These are phyloP conservation scores for Aleiodes sp. DNA, from an alignment of 1,140 invertebrate species.

Conservation along the genomic window DNA sequence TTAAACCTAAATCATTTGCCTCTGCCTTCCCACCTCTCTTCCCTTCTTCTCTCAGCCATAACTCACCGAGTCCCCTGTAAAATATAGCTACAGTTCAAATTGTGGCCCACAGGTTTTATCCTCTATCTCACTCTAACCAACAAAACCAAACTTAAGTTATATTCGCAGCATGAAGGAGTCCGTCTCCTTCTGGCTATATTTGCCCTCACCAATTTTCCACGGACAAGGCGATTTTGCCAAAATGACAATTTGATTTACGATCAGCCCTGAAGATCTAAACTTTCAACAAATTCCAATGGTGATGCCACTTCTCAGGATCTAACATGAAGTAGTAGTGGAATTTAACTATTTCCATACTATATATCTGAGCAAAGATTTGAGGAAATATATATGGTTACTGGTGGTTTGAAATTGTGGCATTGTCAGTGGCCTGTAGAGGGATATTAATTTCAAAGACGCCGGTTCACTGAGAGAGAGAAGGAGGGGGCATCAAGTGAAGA, in stretches of 20 bases:
- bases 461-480: background rate
- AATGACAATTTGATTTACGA: conserved; percentile 11
- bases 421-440: conserved; percentile 7
- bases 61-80: conserved; percentile 56
- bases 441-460: conserved; percentile 34
- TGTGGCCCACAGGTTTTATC: conserved; percentile 58
- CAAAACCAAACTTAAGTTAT: background rate
- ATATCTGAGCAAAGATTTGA: background rate
- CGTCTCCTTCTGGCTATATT: background rate
- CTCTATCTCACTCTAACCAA: background rate
- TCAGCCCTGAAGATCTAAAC: background rate
- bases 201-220: background rate
- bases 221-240: background rate
- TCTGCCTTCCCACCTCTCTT: conserved; percentile 51
- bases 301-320: background rate
- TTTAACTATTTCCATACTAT: background rate
- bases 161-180: background rate
- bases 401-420: background rate
- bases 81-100: conserved; percentile 63
- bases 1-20: conserved; percentile 65
- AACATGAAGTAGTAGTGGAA: conserved; percentile 8
- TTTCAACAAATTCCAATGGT: background rate
- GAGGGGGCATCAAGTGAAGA: background rate
- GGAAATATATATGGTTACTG: background rate
- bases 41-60: conserved; percentile 56